Percentiles rank a stretch among this genome's conserved stretches.
Evolutionary conservation across 2,888 invertebrate genomes (phyloP).

Genomic region (Pyrocoelia pectoralis): DNA sequence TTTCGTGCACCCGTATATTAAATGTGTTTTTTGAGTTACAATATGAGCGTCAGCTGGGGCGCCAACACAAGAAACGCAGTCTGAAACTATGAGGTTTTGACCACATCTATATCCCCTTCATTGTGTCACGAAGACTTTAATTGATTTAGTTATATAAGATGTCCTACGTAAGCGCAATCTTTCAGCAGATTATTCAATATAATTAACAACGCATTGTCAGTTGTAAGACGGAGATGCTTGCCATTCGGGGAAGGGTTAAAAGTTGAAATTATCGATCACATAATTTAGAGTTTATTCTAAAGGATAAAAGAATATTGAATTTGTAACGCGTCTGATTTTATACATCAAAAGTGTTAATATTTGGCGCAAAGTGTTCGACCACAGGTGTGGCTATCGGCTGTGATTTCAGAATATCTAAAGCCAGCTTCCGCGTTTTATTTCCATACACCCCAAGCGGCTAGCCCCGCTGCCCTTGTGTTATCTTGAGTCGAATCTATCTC

Average conservation of each 20-base stretch:
- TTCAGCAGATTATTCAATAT: too few relatives aligned
- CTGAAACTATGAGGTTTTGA: constrained; percentile 21
- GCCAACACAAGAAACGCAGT: constrained; percentile 28
- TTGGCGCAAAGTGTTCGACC: constrained; percentile 51
- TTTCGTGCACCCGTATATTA: constrained; percentile 49
- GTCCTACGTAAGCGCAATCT: neutral
- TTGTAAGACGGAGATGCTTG: too few relatives aligned
- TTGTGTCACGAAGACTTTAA: constrained; percentile 31
- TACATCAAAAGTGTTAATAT: constrained; percentile 56
- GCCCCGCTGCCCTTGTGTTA: constrained; percentile 49
- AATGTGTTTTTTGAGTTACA: constrained; percentile 52
- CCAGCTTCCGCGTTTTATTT: constrained; percentile 52
- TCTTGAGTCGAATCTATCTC: constrained; percentile 55
- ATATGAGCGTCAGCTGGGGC: constrained; percentile 49
- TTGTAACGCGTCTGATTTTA: constrained; percentile 40
- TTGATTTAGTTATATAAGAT: constrained; percentile 7
- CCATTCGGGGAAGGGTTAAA: too few relatives aligned
- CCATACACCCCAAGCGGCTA: constrained; percentile 57
- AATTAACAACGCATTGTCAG: too few relatives aligned
- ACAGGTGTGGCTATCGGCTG: constrained; percentile 57
- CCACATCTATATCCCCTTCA: constrained; percentile 45
- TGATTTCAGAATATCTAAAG: constrained; percentile 60
- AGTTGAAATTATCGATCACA: neutral
- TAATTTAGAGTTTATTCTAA: constrained; percentile 12
- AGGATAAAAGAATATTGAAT: constrained; percentile 24